Base-by-base conservation (phyloP, 2,888 invertebrate species). In the Melieria crassipennis region DNA sequence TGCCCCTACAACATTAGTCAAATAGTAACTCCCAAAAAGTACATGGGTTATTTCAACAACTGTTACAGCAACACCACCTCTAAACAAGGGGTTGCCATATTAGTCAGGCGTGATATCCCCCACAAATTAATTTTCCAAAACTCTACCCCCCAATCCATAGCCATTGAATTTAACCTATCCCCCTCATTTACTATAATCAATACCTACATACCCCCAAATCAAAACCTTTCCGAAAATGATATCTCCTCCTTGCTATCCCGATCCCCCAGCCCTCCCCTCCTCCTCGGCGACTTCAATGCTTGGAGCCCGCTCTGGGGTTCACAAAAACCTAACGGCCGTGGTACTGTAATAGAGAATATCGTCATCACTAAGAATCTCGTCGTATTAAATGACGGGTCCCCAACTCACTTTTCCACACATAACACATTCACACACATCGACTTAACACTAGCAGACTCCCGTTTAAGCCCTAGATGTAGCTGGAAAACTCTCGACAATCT, bases 301-400 rank as follows among this genome's bases (percentile, higher is more conserved):
- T 66, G 66, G 62, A 71, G 65, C 43, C 62, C 55, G 3, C 42
- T 66, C 30, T 66, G 65, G 66, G 65, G 71, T 13, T 71, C 70
- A 4, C 10, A 62, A 13, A 16, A 43, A 30, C 57, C 43, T n/a
- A 71, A 71, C 7, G 13, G 1, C 2, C 43, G 57, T 45, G 69
- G 57, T 5, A 62, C 42, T 47, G 45, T 65, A 11, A 7, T 71
- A 10, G 71, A 71, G 66, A 43, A 62, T 13, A 52, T 61, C 6
- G n/a, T 71, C 1, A n/a, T 50, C 65, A 5, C 43, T 16, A 13
- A 42, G 13, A 16, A 58, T n/a, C 45, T 69, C 45, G 13, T 50
- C 5, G 46, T n/a, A 5, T 7, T 69, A 11, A 70, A 52, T 43
- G 30, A 60, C 43, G 60, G 43, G 6, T 60, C 60, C 10, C 45